Base-by-base conservation (phyloP, 2,888 invertebrate genomes). In the Sphaerophoria taeniata region DNA sequence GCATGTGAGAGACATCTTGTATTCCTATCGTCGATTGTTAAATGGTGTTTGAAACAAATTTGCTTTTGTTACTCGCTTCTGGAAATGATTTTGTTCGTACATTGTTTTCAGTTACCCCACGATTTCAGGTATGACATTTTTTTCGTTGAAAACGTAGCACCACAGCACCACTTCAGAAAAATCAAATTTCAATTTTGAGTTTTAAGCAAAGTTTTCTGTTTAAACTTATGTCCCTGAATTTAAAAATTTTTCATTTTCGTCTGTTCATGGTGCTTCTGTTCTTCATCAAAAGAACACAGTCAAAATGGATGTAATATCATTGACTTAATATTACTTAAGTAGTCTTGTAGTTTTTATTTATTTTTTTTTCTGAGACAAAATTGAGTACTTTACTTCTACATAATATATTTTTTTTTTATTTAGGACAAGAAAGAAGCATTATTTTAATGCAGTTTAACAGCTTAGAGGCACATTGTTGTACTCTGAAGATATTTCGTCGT, bases 21-120 rank as follows among this genome's bases (percentile, higher is more conserved):
- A 79, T 83, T 83, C 79, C 53, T 36, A 31, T 58, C 83, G 55
- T 65, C 63, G 55, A 71, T 65, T 79, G 83, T 60, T 79, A 79
- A 84, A 83, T 74, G 74, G 71, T 74, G 74, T 83, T 83, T 83
- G 71, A 79, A 83, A 83, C 74, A 79, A 83, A 84, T 84, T 79
- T 75, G 61, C 74, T 65, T 75, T 77, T 67, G 71, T 73, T 74
- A 39, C 24, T 65, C 45, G 34, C n/a, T 51, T 49, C 56, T 74
- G 78, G 58, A 56, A 78, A 55, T 51, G 63, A 78, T 75, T 81
- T 71, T 47, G 63, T 47, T 63, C 49, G 47, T 49, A 14, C 9
- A 63, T 47, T 63, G 14, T 33, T 33, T 47, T 31, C 55, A 11
- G 43, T 11, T 43, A 11, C 33, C 53, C n/a, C 0, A 4, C 14